Evolutionary conservation across 2,113 vertebrate species (phyloP).

Genomic region (Paramormyrops kingsleyae): DNA sequence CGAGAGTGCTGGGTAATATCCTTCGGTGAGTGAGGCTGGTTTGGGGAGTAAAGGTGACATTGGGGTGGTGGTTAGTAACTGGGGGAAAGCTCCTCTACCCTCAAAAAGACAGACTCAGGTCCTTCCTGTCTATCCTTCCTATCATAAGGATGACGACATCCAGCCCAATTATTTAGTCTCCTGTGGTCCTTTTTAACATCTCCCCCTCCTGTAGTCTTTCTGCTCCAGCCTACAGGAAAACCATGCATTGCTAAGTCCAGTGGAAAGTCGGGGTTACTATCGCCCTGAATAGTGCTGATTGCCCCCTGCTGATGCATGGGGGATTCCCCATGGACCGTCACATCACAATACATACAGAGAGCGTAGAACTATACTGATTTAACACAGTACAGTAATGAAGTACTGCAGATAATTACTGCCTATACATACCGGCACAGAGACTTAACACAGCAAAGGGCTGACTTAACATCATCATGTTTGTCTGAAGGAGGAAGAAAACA

Average conservation of each 20-base stretch:
- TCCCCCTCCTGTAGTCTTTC: constrained; percentile 61
- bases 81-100: neutral
- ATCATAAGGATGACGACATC: neutral
- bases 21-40: neutral
- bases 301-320: neutral
- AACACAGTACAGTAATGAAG: neutral
- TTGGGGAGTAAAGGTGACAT: neutral
- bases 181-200: neutral
- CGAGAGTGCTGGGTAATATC: neutral
- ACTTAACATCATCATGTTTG: neutral
- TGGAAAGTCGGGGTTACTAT: neutral
- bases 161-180: neutral
- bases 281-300: neutral
- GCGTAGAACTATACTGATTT: neutral
- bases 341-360: neutral
- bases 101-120: neutral
- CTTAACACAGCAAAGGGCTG: neutral
- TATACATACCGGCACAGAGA: neutral
- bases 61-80: neutral
- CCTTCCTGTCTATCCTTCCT: neutral
- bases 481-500: neutral
- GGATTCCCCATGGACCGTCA: neutral
- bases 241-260: constrained; percentile 66
- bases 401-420: neutral
- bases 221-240: constrained; percentile 74